These are phyloP conservation scores for Acleris emargana DNA, from an alignment of 2,888 invertebrate genomes.

Conservation along the genomic window DNA sequence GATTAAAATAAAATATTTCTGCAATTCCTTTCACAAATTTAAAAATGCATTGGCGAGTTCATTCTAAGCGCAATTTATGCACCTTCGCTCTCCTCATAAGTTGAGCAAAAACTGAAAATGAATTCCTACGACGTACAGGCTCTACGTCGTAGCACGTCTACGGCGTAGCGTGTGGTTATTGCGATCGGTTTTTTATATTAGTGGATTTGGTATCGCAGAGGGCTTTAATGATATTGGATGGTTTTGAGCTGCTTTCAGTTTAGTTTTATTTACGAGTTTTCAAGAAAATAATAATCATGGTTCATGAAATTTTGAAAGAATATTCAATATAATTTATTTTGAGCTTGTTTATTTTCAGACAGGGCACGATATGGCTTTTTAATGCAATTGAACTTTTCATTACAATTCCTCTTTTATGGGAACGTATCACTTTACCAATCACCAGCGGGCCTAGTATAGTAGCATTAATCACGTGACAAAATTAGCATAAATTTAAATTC, in stretches of 20 bases:
- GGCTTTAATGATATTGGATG: conserved; percentile 7
- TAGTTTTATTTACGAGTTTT: too few species aligned
- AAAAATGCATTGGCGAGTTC: conserved; percentile 35
- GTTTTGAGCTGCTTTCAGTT: neutral
- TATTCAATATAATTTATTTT: too few species aligned
- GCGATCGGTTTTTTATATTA: conserved; percentile 20
- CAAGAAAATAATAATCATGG: too few species aligned
- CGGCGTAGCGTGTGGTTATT: conserved; percentile 27
- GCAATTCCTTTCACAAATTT: conserved; percentile 33
- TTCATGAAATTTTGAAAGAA: too few species aligned
- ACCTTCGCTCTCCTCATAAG: conserved; percentile 31
- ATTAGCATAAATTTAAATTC: too few species aligned
- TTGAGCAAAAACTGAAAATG: conserved; percentile 33
- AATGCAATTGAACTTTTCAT: too few species aligned
- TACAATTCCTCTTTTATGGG: too few species aligned
- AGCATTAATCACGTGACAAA: too few species aligned
- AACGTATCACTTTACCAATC: too few species aligned
- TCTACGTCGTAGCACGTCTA: conserved; percentile 32
- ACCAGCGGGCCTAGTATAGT: too few species aligned
- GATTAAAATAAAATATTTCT: conserved; percentile 33
- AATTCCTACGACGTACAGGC: conserved; percentile 23
- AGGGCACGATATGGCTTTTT: too few species aligned
- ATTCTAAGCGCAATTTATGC: conserved; percentile 37
- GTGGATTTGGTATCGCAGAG: neutral
- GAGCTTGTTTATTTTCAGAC: too few species aligned